phyloP scores from a whole-genome alignment of 2,888 invertebrate species.

The Cantharis lateralis region DNA sequence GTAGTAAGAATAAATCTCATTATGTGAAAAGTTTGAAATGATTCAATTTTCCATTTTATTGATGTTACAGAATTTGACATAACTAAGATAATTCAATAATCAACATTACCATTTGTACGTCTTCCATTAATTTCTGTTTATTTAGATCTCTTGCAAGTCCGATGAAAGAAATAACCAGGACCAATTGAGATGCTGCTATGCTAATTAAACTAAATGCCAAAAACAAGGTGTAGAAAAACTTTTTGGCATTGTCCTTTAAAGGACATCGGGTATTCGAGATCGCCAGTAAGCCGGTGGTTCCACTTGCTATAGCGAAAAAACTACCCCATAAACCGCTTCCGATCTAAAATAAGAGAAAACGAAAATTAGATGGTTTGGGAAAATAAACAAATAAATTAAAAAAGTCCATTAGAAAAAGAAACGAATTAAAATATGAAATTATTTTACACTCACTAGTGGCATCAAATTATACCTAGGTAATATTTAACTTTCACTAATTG shows the following conservation, averaged over 20 bases:
- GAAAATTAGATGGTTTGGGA: not conserved
- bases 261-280: constrained; percentile 63
- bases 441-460: constrained; percentile 1
- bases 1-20: not conserved
- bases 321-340: constrained; percentile 74
- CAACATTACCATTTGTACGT: constrained; percentile 27
- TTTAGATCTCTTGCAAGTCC: constrained; percentile 66
- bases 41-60: not conserved
- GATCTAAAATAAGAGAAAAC: constrained; percentile 44
- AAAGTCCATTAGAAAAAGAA: not conserved
- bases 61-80: not conserved
- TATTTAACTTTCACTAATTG: not conserved
- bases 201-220: constrained; percentile 67
- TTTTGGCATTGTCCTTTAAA: constrained; percentile 55
- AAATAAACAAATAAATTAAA: not conserved
- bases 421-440: not conserved
- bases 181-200: constrained; percentile 64
- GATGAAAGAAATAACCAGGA: constrained; percentile 64
- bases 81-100: not conserved
- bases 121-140: constrained; percentile 35
- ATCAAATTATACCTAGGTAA: not conserved
- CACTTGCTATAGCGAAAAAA: constrained; percentile 65
- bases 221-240: constrained; percentile 66
- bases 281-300: constrained; percentile 66
- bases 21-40: not conserved